Evolutionary conservation across 2,113 vertebrate species (phyloP), one percentile per base, ranked within the genome.

Genomic region (Phylloscopus whistleri): DNA sequence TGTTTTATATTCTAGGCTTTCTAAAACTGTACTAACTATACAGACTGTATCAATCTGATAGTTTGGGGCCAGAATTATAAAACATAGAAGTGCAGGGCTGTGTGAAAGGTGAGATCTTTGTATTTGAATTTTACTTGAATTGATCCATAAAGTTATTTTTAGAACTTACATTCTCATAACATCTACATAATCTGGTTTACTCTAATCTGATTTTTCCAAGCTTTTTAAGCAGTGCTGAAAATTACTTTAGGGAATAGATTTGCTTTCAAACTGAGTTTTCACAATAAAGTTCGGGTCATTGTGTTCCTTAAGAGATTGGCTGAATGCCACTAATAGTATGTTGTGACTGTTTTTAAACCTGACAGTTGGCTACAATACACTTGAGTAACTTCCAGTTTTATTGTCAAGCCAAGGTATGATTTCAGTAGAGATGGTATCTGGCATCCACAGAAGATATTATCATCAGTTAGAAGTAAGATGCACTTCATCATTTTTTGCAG

Each of bases 191-290:
- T 91, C 95, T 93, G 86, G 84, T 97, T 97, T 97, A 91, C 88
- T 97, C 90, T 97, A 97, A 97, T 97, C 97, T 95, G 92, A 97
- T 97, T 95, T 89, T 94, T 86, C 96, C 91, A 93, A 94, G 96
- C 95, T 97, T 96, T 96, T 97, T 97, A 97, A 97, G 89, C 91
- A 97, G 84, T 96, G 87, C 93, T 95, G 95, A 87, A 93, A 97
- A 97, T 97, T 96, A 95, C 97, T 97, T 97, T 97, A 97, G 97
- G 97, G 97, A 97, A 96, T 97, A 97, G 95, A 94, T 93, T 96
- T 93, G 89, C 96, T 97, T 97, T 97, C 95, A 97, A 97, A 97
- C 94, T 64, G 95, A 95, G 92, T 96, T 97, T 96, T 97, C 95
- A 91, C 95, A 97, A 97, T 97, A 94, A 97, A 97, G 95, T 95